Evolutionary conservation across 2,113 vertebrate species (phyloP), one percentile per base, ranked within the genome.

Genomic region (Harpagus bidentatus): DNA sequence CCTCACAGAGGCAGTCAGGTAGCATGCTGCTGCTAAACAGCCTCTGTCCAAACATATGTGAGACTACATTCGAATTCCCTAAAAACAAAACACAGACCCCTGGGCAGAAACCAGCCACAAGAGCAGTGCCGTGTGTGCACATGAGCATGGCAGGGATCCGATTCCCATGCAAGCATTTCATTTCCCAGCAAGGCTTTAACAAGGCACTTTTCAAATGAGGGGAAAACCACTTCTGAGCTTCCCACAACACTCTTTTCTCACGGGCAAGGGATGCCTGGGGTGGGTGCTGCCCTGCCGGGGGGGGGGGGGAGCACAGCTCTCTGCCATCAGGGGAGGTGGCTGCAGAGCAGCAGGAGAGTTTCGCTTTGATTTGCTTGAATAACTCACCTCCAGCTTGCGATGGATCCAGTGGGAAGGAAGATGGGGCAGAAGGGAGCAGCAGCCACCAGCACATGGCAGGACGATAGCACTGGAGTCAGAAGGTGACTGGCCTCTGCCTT

Each of bases 61-160:
- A 79, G 61, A 34, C 23, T 5, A 29, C 17, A 19, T 36, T 74
- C 66, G 34, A n/a, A 66, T 48, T 59, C 45, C 40, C 66, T 43
- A 26, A 38, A 47, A 59, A 26, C 12, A 4, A 10, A 42, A 19
- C 14, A 9, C 31, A 32, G 31, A 23, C 29, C 31, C 38, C 86
- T 82, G 87, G 80, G 95, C 83, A 90, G 72, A 53, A 77, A 93
- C 91, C 17, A 2, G 34, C 73, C 90, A 76, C 29, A 38, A 67
- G 52, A 89, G 90, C 71, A 20, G 42, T n/a, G 48, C 13, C 10
- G 17, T 10, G 25, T 10, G 29, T 29, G 67, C 26, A 6, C 21
- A 2, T 4, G 34, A 62, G 83, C 80, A 28, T 8, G 18, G 82
- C 20, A 11, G 59, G n/a, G 82, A 65, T 70, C 95, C 52, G 23